Evolutionary conservation across 2,113 vertebrate species (phyloP).

Genomic region (Chloropsis hardwickii): DNA sequence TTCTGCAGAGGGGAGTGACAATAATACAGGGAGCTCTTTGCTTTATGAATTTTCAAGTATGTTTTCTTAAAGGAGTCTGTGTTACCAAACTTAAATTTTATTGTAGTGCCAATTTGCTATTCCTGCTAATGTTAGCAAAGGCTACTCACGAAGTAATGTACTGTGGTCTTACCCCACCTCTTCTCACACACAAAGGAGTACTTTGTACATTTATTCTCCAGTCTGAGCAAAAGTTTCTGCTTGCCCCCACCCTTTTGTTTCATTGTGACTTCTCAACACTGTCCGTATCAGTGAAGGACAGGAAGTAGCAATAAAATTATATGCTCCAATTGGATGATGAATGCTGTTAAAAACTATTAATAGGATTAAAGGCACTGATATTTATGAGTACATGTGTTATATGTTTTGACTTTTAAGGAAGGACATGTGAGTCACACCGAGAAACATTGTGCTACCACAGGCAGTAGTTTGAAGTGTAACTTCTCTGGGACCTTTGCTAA

Average conservation of each 20-base stretch:
- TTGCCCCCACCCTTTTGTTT: background rate
- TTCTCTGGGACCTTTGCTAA: background rate
- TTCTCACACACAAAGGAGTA: background rate
- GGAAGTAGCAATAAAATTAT: background rate
- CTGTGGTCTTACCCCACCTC: background rate
- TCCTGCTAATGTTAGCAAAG: background rate
- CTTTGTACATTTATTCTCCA: background rate
- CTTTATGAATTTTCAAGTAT: background rate
- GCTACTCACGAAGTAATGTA: background rate
- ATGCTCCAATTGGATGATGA: background rate
- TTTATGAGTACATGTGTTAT: background rate
- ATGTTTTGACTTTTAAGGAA: background rate
- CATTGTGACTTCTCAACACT: background rate
- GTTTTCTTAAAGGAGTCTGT: background rate
- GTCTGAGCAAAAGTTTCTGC: background rate
- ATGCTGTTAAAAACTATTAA: background rate
- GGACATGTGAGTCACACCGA: background rate
- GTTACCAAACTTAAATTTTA: background rate
- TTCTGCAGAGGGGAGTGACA: background rate
- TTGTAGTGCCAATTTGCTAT: background rate
- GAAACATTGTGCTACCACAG: background rate
- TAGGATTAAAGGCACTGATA: background rate
- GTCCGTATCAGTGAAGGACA: background rate
- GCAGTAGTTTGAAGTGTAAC: background rate
- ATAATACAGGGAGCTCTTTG: background rate